Percentiles rank a stretch among this genome's conserved stretches.
phyloP scores from a whole-genome alignment of 2,888 invertebrate species.

The Bombyx huttoni region DNA sequence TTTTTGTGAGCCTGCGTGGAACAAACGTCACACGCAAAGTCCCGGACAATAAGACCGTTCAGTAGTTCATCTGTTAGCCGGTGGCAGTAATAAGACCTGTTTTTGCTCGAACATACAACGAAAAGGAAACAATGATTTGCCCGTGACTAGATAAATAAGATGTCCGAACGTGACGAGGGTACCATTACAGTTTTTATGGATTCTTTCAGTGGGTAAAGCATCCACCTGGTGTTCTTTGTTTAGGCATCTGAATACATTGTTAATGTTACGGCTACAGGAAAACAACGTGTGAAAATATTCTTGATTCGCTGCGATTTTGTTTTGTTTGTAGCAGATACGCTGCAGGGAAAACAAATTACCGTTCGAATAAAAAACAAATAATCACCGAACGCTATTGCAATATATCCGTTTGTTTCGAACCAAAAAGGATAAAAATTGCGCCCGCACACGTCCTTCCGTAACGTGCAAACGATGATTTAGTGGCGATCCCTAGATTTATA shows the following conservation, averaged over 20 bases:
- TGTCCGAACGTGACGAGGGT: constrained; percentile 65
- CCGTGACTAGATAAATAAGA: constrained; percentile 68
- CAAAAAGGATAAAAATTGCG: constrained; percentile 44
- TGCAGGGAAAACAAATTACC: background rate
- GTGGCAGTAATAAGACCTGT: constrained; percentile 56
- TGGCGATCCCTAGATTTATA: constrained; percentile 58
- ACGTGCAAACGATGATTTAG: constrained; percentile 59
- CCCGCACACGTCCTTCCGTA: constrained; percentile 36
- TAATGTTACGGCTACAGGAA: constrained; percentile 31
- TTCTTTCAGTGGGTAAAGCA: constrained; percentile 46
- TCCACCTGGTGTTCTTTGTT: constrained; percentile 56
- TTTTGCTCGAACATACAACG: constrained; percentile 47
- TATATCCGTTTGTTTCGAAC: constrained; percentile 35
- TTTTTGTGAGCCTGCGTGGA: constrained; percentile 27
- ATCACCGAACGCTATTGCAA: constrained; percentile 17
- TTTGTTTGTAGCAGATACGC: background rate
- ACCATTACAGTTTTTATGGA: constrained; percentile 62
- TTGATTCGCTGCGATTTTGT: constrained; percentile 11
- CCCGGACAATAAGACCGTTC: constrained; percentile 43
- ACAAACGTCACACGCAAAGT: constrained; percentile 52
- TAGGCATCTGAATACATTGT: constrained; percentile 43
- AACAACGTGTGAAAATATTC: constrained; percentile 17
- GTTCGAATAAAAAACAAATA: constrained; percentile 7
- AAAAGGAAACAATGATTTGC: constrained; percentile 65
- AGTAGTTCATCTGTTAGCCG: constrained; percentile 56